These are phyloP conservation scores for Drusus annulatus DNA, from an alignment of 1,140 invertebrate genomes.

Conservation along the genomic window DNA sequence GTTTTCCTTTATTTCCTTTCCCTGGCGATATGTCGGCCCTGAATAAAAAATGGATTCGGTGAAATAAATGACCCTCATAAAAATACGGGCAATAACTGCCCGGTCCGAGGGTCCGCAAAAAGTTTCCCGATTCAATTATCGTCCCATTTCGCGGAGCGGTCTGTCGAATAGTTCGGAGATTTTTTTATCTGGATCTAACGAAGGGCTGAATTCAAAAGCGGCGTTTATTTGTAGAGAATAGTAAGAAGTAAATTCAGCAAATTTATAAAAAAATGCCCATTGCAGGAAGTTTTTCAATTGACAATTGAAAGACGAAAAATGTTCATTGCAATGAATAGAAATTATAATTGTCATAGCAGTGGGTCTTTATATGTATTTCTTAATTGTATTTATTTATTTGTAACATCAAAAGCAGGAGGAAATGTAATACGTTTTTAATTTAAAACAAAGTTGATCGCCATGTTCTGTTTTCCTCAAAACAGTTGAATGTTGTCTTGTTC, in stretches of 20 bases:
- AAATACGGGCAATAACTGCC: neutral
- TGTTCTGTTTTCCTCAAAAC: too few relatives aligned
- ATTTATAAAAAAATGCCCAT: neutral
- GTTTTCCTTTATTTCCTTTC: neutral
- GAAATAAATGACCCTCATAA: slow-evolving; percentile 22
- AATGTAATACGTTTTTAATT: too few relatives aligned
- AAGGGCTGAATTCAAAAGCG: neutral
- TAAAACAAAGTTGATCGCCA: too few relatives aligned
- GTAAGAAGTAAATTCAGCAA: neutral
- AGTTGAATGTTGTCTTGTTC: too few relatives aligned
- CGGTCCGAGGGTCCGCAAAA: neutral
- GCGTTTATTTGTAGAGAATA: neutral
- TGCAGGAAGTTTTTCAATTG: too few relatives aligned
- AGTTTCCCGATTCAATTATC: slow-evolving; percentile 25
- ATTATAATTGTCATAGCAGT: too few relatives aligned
- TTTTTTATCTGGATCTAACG: neutral
- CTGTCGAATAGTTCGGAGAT: neutral
- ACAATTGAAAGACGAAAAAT: too few relatives aligned
- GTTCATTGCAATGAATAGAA: too few relatives aligned
- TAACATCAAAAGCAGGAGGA: too few relatives aligned
- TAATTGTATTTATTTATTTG: too few relatives aligned
- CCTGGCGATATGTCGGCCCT: neutral
- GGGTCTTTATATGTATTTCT: too few relatives aligned
- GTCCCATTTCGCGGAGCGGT: neutral
- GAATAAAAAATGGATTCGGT: slow-evolving; percentile 6